Base-by-base conservation (phyloP, 2,113 vertebrate genomes). In the Bujurquina vittata region DNA sequence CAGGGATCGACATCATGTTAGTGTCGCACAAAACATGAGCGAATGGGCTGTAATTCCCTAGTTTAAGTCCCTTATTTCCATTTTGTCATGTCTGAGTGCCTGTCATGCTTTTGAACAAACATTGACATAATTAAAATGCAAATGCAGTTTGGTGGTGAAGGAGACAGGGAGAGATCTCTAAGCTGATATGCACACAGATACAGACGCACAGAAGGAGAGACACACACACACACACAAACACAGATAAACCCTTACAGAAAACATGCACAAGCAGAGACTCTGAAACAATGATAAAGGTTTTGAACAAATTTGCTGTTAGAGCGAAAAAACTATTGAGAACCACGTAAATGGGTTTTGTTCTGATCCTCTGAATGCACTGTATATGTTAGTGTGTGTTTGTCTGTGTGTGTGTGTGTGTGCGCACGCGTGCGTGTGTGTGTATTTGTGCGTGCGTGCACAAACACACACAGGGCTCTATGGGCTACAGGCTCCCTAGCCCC, bases 51-150 rank as follows among this genome's bases (percentile, higher is more conserved):
- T 93, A 91, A 94, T 93, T 93, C 91, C 88, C 79, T 83, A 88
- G 87, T 95, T 95, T 93, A 95, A 94, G 92, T 93, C 93, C 89
- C 92, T 92, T 85, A 94, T 94, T 94, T 95, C 91, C 88, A 92
- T 94, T 94, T 93, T 94, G 93, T 93, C 94, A 94, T 95, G 93
- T 94, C 88, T 91, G 89, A 91, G 91, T 86, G 94, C 86, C 87
- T 94, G 94, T 93, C 94, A 94, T 94, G 94, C 94, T 95, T 95
- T 94, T 94, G 93, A 94, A 95, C 94, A 96, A 96, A 96, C 94
- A 95, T 91, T 89, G 92, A 94, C 93, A 94, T 95, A 94, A 95
- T 96, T 96, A 95, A 96, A 95, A 96, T 96, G 95, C 94, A 95
- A 96, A 96, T 95, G 93, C 82, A 82, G 89, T 89, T 94, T 90